Base-by-base conservation (phyloP, 1,140 invertebrate species). In the Apis florea region DNA sequence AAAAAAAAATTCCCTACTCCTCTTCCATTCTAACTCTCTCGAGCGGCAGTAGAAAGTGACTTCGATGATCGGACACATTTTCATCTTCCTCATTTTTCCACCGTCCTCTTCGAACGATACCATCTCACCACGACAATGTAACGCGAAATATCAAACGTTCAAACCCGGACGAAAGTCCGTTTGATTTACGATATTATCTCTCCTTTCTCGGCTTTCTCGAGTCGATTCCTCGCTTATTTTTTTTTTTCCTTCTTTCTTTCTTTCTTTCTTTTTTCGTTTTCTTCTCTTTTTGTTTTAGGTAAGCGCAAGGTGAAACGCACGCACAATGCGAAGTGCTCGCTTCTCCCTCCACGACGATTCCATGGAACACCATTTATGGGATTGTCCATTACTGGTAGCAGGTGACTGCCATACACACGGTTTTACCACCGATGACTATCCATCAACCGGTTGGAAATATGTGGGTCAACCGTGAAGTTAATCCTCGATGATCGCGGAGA, bases 371-470 rank as follows among this genome's bases (percentile, higher is more conserved):
- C 85, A 81, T 86, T 84, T 86, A 86, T 81, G 87, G 85, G 64
- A 75, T 78, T 83, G 77, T 83, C 85, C 85, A 83, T 85, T 83
- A 85, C 83, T 63, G 78, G 83, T 83, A 82, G 87, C 87, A 88
- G 87, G 85, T 88, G 87, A 87, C 78, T 73, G 83, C 82, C 87
- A 76, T 31, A n/a, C n/a, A n/a, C 31, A 47, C 77, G 67, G 68
- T 63, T n/a, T n/a, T 79, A 72, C 79, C 73, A 40, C 85, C 81
- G 80, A 87, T 87, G 85, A 88, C 75, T 82, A 85, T 88, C 85
- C 80, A 82, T 87, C 87, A 87, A 63, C 79, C 47, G 69, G 15
- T 66, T 31, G 83, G 84, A 81, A 83, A 85, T 88, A 87, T 87
- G 85, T 87, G 63, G 87, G 87, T 88, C 87, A 87, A 70, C 67